A percentile compares a stretch with the other conserved stretches of the same genome.
Evolutionary conservation across 2,888 invertebrate genomes (phyloP).

Genomic region (Acanthosepion pharaonis): DNA sequence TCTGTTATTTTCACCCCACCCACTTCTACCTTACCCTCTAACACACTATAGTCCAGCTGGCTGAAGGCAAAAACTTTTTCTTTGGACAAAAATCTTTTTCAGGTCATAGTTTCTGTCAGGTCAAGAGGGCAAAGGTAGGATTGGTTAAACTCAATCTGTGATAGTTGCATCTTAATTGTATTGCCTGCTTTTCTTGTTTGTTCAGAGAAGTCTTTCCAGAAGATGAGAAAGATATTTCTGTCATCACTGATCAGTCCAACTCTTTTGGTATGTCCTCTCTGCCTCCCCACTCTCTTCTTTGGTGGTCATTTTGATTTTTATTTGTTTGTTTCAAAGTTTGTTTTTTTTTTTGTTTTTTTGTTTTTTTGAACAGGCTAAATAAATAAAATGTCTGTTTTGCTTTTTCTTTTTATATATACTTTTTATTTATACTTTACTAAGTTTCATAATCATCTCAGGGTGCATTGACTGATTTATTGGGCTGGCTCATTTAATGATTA

Average conservation of each 20-base stretch:
- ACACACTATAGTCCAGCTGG: background rate
- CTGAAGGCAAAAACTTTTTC: constrained; percentile 3
- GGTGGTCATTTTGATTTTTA: background rate
- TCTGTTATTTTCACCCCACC: background rate
- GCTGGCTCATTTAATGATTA: background rate
- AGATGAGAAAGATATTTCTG: constrained; percentile 6
- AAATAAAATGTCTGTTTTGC: background rate
- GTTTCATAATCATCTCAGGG: background rate
- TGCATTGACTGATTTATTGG: background rate
- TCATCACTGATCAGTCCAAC: background rate
- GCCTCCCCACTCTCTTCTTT: background rate
- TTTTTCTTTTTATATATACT: background rate
- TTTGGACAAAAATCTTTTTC: constrained; percentile 1
- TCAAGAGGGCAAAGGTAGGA: constrained; percentile 22
- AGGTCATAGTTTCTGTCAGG: background rate
- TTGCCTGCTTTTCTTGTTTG: background rate
- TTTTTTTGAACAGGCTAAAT: background rate
- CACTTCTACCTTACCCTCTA: background rate
- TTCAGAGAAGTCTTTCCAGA: background rate
- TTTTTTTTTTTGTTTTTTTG: background rate
- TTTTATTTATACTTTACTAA: background rate
- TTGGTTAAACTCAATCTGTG: constrained; percentile 33
- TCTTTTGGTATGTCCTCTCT: background rate
- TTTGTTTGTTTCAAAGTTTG: background rate
- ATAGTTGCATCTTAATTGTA: constrained; percentile 9